Conservation (phyloP, 2,113 vertebrate species). For the Rhizomys pruinosus region DNA sequence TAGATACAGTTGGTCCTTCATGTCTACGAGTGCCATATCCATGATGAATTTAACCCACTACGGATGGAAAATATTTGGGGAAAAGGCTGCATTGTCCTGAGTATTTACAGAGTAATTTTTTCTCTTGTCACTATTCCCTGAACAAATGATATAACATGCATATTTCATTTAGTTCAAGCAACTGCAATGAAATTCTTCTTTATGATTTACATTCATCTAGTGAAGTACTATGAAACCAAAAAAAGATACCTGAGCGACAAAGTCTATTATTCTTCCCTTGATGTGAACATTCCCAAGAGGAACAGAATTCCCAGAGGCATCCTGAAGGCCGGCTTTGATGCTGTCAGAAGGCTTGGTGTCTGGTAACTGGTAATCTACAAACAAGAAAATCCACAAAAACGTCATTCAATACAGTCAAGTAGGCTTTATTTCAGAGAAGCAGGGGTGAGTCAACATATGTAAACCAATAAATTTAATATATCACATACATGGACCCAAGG, state of each 20-base stretch:
- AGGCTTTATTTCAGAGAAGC: too few relatives aligned
- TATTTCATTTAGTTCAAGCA: neutral
- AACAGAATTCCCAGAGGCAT: conserved; percentile 86
- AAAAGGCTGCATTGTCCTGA: neutral
- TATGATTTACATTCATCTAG: neutral
- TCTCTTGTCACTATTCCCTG: neutral
- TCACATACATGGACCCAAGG: neutral
- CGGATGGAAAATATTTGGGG: neutral
- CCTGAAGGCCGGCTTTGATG: conserved; percentile 87
- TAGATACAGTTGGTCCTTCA: neutral
- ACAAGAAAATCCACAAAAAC: too few relatives aligned
- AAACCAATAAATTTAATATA: neutral
- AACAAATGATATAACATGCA: neutral
- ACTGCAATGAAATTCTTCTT: conserved; percentile 12
- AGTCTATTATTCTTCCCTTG: conserved; percentile 90
- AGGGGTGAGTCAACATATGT: neutral
- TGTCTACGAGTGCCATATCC: neutral
- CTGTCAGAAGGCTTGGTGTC: conserved; percentile 70
- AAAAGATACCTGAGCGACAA: conserved; percentile 89
- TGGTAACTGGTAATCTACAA: conserved; percentile 76
- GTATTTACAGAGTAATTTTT: neutral
- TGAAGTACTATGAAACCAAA: neutral
- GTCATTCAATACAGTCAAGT: too few relatives aligned
- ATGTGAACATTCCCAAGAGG: conserved; percentile 88
- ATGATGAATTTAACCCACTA: neutral